Evolutionary conservation across 2,797 vertebrate species (phyloP).

Genomic region (Manis crassicaudata): DNA sequence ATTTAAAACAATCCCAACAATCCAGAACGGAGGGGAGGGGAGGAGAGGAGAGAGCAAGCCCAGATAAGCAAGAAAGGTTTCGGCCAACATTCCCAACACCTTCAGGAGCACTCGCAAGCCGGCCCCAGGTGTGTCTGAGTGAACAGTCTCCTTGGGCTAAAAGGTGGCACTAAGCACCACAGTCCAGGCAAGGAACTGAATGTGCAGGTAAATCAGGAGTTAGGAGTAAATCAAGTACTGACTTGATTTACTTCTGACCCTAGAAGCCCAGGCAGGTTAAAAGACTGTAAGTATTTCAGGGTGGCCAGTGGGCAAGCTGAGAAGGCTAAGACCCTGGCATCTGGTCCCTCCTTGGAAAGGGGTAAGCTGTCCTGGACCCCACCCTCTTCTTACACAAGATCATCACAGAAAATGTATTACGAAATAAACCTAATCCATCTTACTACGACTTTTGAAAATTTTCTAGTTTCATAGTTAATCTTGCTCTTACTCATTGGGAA

Average conservation of each 20-base stretch:
- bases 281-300: not conserved
- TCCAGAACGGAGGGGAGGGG: not conserved
- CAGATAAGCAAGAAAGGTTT: not conserved
- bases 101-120: not conserved
- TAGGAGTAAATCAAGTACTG: not conserved
- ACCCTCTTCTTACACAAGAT: not conserved
- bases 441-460: not conserved
- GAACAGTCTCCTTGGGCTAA: not conserved
- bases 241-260: not conserved
- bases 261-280: not conserved
- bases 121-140: not conserved
- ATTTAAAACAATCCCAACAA: not conserved
- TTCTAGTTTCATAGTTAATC: not conserved
- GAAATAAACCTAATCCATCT: slow-evolving; percentile 27
- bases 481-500: not conserved
- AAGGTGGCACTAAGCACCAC: too few species aligned
- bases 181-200: not conserved
- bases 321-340: not conserved
- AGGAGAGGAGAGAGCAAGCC: not conserved
- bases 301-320: not conserved
- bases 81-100: not conserved
- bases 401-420: not conserved
- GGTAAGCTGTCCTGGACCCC: not conserved
- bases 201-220: not conserved
- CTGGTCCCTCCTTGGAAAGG: not conserved